Conservation (phyloP, 2,113 vertebrate genomes). For the Sebastes schlegelii region DNA sequence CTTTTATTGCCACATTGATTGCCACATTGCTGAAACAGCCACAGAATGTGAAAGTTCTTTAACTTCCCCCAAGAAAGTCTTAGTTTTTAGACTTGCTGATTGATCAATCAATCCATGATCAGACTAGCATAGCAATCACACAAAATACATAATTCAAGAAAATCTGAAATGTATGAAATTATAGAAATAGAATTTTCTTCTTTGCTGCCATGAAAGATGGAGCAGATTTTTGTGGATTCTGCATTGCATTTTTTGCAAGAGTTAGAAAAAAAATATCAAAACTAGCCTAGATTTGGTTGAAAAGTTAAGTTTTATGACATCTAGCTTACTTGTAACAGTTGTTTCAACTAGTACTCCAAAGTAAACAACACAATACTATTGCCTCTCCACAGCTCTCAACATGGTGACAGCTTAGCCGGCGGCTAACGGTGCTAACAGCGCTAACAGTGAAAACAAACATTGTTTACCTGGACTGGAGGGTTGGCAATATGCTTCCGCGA, state of each 20-base stretch:
- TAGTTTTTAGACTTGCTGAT: too few relatives aligned
- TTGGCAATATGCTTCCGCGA: too few relatives aligned
- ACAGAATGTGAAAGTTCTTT: not conserved
- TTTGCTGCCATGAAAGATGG: not conserved
- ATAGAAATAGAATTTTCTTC: not conserved
- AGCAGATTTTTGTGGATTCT: not conserved
- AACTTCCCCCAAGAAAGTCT: not conserved
- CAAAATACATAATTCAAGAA: not conserved
- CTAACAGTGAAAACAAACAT: too few relatives aligned
- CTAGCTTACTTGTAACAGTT: too few relatives aligned
- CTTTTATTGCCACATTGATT: constrained; percentile 48
- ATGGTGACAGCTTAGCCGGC: too few relatives aligned
- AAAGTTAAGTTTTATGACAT: not conserved
- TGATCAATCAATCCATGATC: not conserved
- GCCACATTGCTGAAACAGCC: constrained; percentile 34
- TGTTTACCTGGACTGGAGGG: too few relatives aligned
- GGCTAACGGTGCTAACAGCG: too few relatives aligned
- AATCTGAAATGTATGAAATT: not conserved
- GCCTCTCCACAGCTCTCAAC: too few relatives aligned
- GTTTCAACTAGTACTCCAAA: not conserved
- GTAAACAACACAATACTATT: not conserved
- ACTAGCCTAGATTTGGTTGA: not conserved
- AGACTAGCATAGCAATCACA: not conserved
- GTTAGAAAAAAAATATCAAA: not conserved
- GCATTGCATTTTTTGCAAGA: not conserved